A percentile compares a stretch with the other conserved stretches of the same genome.
These are phyloP conservation scores for Mormyrus lacerda DNA, from an alignment of 2,113 vertebrate species.

Conservation along the genomic window DNA sequence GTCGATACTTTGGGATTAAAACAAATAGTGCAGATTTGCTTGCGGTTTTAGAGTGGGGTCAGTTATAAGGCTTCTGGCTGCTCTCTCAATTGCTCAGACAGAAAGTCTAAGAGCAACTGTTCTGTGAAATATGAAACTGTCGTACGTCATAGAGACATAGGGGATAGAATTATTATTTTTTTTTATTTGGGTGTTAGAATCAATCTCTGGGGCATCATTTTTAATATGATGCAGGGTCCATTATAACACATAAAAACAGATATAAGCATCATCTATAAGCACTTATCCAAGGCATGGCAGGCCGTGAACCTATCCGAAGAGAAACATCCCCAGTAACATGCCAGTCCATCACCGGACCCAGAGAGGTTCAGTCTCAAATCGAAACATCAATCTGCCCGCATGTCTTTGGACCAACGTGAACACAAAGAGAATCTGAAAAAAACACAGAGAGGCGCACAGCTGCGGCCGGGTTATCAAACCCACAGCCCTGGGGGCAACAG, in stretches of 20 bases:
- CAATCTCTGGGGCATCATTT: background rate
- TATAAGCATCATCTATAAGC: background rate
- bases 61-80: background rate
- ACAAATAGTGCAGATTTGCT: background rate
- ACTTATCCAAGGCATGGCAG: background rate
- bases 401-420: background rate
- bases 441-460: background rate
- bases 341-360: background rate
- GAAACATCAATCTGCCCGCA: background rate
- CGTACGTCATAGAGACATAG: background rate
- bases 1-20: background rate
- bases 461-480: background rate
- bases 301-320: background rate
- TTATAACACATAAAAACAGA: background rate
- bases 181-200: background rate
- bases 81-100: background rate
- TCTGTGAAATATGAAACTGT: background rate
- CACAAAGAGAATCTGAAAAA: background rate
- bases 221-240: background rate
- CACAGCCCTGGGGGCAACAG: background rate
- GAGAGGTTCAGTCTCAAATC: background rate
- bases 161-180: background rate
- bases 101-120: background rate
- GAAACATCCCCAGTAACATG: background rate
- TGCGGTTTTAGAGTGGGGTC: background rate